Base-by-base conservation (phyloP, 2,113 vertebrate species). In the Fulmarus glacialis region DNA sequence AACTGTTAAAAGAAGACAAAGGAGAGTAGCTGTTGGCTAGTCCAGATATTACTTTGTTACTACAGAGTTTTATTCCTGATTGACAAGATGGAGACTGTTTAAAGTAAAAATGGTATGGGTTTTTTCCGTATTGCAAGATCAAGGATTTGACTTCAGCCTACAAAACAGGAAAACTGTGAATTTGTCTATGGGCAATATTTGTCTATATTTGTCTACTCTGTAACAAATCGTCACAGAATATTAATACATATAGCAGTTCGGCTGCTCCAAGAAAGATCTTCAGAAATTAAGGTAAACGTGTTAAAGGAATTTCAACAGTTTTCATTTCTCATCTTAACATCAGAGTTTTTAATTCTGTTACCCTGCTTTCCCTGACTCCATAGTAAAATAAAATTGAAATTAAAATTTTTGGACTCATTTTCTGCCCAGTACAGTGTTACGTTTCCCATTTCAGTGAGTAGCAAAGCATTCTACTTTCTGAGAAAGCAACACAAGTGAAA, bases 141-240 rank as follows among this genome's bases (percentile, higher is more conserved):
- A 96, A 92, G 84, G 21, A 67, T 72, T 81, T 98, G 97, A 98
- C 86, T 60, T 88, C 56, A 93, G 86, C 82, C 60, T 95, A 75
- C 92, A 96, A 96, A 96, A 91, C 80, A 96, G 96, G 89, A 97
- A 98, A 98, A 92, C 74, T 96, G 66, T 98, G 95, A 97, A 94
- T 97, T 97, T 97, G 93, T 84, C 94, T 95, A 74, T 98, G 38
- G 29, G 24, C 36, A 59, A 3, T 77, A 62, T 40, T 71, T 71
- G 6, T 60, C 23, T 83, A 2, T 47, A 30, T 71, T 67, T 81
- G 12, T 82, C 56, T 74, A 15, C 6, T 47, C 64, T 45, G 7
- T 40, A 48, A 66, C 19, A 77, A 60, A 59, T 32, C 98, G 95
- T 94, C 93, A 81, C 72, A 97, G 96, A 96, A 96, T 91, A 94